Evolutionary conservation across 2,888 invertebrate genomes (phyloP).

Genomic region (Rosalia funebris): DNA sequence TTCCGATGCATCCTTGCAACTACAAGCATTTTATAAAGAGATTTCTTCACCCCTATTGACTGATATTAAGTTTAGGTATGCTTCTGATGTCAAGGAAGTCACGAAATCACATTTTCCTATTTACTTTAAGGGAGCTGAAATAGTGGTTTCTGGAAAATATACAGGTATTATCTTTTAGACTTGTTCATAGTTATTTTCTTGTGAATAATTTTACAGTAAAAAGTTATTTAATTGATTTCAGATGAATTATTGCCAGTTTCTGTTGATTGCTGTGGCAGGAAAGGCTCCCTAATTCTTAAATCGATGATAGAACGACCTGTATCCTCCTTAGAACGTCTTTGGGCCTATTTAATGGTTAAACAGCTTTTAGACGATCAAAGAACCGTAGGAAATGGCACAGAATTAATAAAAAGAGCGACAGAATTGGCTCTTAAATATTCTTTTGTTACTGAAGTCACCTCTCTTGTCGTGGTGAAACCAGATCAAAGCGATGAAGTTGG

Average conservation of each 20-base stretch:
- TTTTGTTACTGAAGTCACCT: slow-evolving; percentile 76
- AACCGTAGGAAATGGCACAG: slow-evolving; percentile 39
- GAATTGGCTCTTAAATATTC: slow-evolving; percentile 66
- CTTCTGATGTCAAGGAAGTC: slow-evolving; percentile 66
- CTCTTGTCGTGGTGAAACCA: slow-evolving; percentile 74
- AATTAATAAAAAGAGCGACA: slow-evolving; percentile 67
- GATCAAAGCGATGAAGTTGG: slow-evolving; percentile 53
- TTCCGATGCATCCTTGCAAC: slow-evolving; percentile 72
- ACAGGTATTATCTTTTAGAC: slow-evolving; percentile 8
- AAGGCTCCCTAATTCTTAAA: slow-evolving; percentile 48
- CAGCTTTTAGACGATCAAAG: slow-evolving; percentile 67
- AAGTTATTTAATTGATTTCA: no score
- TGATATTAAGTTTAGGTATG: slow-evolving; percentile 72
- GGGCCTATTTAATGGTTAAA: slow-evolving; percentile 74
- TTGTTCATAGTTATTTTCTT: not conserved
- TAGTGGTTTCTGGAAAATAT: slow-evolving; percentile 69
- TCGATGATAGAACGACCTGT: slow-evolving; percentile 45
- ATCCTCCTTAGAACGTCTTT: slow-evolving; percentile 61
- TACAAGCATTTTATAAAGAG: slow-evolving; percentile 72
- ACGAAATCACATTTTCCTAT: slow-evolving; percentile 69
- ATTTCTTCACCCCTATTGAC: slow-evolving; percentile 74
- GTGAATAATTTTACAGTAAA: no score
- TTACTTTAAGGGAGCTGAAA: slow-evolving; percentile 71
- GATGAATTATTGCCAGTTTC: no score
- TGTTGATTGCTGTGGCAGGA: slow-evolving; percentile 27